Conservation (phyloP, 1,140 invertebrate genomes). For the Zaprionus ghesquierei region DNA sequence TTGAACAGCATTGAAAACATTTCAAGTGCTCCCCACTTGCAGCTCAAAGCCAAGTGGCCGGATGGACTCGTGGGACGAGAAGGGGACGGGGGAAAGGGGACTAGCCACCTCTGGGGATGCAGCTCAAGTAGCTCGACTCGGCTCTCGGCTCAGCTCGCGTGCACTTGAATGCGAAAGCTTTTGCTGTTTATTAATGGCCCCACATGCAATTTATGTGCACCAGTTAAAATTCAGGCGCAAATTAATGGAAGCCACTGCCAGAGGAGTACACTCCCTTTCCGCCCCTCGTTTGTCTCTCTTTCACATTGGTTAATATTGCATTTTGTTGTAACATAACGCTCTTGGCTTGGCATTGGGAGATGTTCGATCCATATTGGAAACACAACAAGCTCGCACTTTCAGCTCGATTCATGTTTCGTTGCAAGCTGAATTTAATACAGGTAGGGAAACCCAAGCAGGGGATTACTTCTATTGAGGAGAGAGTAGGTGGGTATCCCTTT, state of each 20-base stretch:
- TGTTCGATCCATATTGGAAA: not conserved
- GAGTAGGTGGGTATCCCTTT: too few relatives aligned
- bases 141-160: not conserved
- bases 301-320: not conserved
- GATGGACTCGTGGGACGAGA: not conserved
- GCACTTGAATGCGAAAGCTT: conserved; percentile 45
- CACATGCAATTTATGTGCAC: conserved; percentile 69
- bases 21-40: conserved; percentile 53
- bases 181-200: conserved; percentile 75
- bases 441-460: too few relatives aligned
- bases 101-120: not conserved
- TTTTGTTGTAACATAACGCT: conserved; percentile 9
- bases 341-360: conserved; percentile 15
- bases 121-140: not conserved
- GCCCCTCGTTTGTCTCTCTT: not conserved
- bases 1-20: conserved; percentile 80
- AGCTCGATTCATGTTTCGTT: not conserved
- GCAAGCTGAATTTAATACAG: not conserved
- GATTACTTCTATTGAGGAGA: too few relatives aligned
- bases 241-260: conserved; percentile 52
- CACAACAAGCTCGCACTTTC: not conserved
- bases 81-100: too few relatives aligned
- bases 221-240: conserved; percentile 57
- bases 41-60: conserved; percentile 44
- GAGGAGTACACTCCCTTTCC: not conserved